Base-by-base conservation (phyloP, 2,113 vertebrate species). In the Pionites leucogaster region DNA sequence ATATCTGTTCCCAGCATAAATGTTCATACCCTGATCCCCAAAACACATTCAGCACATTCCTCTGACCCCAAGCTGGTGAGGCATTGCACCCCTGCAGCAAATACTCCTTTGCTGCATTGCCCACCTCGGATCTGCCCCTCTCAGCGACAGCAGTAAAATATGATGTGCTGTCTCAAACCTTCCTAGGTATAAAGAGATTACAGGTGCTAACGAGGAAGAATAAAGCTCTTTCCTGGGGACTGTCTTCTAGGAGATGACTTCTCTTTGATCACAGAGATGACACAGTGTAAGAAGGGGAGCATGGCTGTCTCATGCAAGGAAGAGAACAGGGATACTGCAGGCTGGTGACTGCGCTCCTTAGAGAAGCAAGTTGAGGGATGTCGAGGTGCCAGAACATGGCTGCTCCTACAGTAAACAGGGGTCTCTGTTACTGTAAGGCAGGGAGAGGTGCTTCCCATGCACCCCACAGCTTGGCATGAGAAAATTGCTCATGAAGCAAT, bases 251-350 rank as follows among this genome's bases (percentile, higher is more conserved):
- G 25, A 90, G 46, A 55, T 88, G 76, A 88, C 68, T 91, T 86
- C 55, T 75, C n/a, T 97, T 94, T 95, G 94, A 97, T 97, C 95
- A 93, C 60, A 50, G 57, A 82, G 78, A 83, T 81, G 39, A 88
- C n/a, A 49, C 5, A 7, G 31, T 71, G 33, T 0, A 1, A 77
- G 68, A 83, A 93, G 10, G 22, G 23, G n/a, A 93, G 68, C 15
- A 1, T 4, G 64, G 39, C 72, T 81, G 44, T 10, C 60, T 35
- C 42, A 64, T 1, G 7, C 22, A 86, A 46, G 42, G 29, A 65
- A 16, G 17, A 42, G 33, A 90, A 27, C 25, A 74, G 55, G 12
- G 11, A 88, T 39, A 27, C 16, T 60, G 83, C 55, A 74, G 60
- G 28, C 22, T 67, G 28, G 15, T 25, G 72, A 81, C 37, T 62